A percentile compares a stretch with the other conserved stretches of the same genome.
These are phyloP conservation scores for Paradoxurus hermaphroditus DNA, from an alignment of 2,113 vertebrate genomes.

Conservation along the genomic window DNA sequence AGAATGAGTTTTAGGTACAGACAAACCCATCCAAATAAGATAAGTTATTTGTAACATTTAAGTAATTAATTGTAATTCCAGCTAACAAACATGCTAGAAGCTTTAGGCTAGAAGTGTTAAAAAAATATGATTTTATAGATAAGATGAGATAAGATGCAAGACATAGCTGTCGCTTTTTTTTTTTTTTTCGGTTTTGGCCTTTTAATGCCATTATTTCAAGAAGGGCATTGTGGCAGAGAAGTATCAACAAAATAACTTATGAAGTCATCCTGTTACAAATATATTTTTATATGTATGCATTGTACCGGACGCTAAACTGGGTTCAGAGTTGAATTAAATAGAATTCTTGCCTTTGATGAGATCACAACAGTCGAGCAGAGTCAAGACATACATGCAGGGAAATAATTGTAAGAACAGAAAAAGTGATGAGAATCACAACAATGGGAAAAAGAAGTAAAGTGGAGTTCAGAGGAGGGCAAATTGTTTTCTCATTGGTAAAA, in stretches of 20 bases:
- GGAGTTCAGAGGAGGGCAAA: background rate
- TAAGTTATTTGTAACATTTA: background rate
- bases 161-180: background rate
- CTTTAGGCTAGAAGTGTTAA: background rate
- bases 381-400: background rate
- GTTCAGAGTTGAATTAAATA: slow-evolving; percentile 48
- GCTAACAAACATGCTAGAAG: background rate
- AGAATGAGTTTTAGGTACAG: background rate
- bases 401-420: background rate
- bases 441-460: background rate
- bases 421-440: background rate
- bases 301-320: background rate
- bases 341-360: slow-evolving; percentile 38
- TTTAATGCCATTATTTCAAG: slow-evolving; percentile 12
- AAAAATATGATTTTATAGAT: slow-evolving; percentile 15
- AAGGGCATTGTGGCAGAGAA: background rate
- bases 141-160: background rate
- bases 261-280: slow-evolving; percentile 45
- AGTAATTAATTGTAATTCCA: background rate
- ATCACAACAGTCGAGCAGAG: background rate
- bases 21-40: background rate
- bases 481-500: background rate
- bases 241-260: slow-evolving; percentile 25
- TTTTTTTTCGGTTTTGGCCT: background rate
- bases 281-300: slow-evolving; percentile 25